Evolutionary conservation across 1,140 invertebrate species (phyloP).

Genomic region (Delia radicum): DNA sequence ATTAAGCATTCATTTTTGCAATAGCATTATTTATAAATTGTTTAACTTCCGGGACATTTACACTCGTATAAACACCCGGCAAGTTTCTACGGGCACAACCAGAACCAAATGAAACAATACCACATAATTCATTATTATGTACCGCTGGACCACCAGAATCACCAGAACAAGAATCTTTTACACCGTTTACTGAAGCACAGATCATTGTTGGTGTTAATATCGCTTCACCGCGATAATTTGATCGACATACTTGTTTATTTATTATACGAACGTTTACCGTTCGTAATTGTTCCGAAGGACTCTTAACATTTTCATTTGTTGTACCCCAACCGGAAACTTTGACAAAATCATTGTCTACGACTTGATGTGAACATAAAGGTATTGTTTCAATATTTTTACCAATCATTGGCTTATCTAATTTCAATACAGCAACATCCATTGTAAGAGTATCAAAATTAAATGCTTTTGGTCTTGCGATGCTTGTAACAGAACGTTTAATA

Average conservation of each 20-base stretch:
- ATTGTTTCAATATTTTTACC: constrained; percentile 41
- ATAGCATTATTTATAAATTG: no score
- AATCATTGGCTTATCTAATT: constrained; percentile 35
- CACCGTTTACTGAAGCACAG: constrained; percentile 39
- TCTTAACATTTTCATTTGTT: constrained; percentile 20
- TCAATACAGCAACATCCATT: constrained; percentile 44
- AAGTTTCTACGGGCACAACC: constrained; percentile 58
- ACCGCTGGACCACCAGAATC: constrained; percentile 66
- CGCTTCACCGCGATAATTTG: constrained; percentile 36
- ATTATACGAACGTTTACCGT: constrained; percentile 44
- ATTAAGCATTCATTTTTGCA: not conserved
- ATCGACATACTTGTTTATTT: constrained; percentile 32
- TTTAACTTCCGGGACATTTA: constrained; percentile 56
- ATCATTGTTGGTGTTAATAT: constrained; percentile 45
- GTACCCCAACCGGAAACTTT: constrained; percentile 47
- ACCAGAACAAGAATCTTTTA: constrained; percentile 54
- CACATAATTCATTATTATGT: constrained; percentile 58
- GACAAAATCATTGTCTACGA: constrained; percentile 38
- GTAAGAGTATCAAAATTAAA: constrained; percentile 39
- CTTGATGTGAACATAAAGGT: constrained; percentile 36
- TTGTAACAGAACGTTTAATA: constrained; percentile 33
- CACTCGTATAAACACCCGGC: constrained; percentile 61
- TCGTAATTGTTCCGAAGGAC: constrained; percentile 37
- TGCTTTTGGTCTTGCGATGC: constrained; percentile 40
- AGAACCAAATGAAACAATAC: constrained; percentile 62